Conservation (phyloP, 2,797 vertebrate species). For the Phrynocephalus vlangalii region DNA sequence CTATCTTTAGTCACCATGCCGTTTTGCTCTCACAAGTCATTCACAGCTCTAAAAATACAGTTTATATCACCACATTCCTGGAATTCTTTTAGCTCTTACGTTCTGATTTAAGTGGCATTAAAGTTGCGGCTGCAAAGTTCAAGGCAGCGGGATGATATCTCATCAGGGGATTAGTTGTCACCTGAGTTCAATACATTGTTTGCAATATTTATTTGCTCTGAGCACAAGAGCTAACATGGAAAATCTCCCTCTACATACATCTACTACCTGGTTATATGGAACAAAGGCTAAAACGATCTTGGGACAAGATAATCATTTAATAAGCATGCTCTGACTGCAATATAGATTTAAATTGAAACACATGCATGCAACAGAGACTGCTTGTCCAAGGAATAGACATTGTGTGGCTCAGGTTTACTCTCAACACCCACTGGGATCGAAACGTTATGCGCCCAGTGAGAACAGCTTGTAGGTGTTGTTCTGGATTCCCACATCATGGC, state of each 20-base stretch:
- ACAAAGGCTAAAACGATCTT: slow-evolving; percentile 56
- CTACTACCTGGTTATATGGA: slow-evolving; percentile 79
- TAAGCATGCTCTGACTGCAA: slow-evolving; percentile 56
- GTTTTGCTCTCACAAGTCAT: slow-evolving; percentile 80
- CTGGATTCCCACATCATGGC: slow-evolving; percentile 23
- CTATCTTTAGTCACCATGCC: slow-evolving; percentile 82
- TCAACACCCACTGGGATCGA: slow-evolving; percentile 8
- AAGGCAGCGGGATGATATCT: slow-evolving; percentile 79
- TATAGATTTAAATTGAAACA: slow-evolving; percentile 70
- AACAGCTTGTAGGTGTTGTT: slow-evolving; percentile 13
- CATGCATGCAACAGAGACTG: slow-evolving; percentile 41
- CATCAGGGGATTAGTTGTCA: slow-evolving; percentile 81
- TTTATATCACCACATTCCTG: slow-evolving; percentile 89
- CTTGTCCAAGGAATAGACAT: not conserved
- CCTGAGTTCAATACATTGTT: slow-evolving; percentile 82
- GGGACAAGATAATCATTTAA: slow-evolving; percentile 71
- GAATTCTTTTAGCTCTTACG: slow-evolving; percentile 88
- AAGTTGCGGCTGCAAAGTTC: slow-evolving; percentile 77
- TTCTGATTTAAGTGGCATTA: slow-evolving; percentile 91
- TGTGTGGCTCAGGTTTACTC: slow-evolving; percentile 19
- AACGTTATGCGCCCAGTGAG: slow-evolving; percentile 15
- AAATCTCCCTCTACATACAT: slow-evolving; percentile 68
- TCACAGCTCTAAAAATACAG: slow-evolving; percentile 94
- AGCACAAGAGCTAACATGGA: slow-evolving; percentile 67
- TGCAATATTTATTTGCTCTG: slow-evolving; percentile 80